These are phyloP conservation scores for Leuciscus idus DNA, from an alignment of 2,113 vertebrate genomes.

Conservation along the genomic window DNA sequence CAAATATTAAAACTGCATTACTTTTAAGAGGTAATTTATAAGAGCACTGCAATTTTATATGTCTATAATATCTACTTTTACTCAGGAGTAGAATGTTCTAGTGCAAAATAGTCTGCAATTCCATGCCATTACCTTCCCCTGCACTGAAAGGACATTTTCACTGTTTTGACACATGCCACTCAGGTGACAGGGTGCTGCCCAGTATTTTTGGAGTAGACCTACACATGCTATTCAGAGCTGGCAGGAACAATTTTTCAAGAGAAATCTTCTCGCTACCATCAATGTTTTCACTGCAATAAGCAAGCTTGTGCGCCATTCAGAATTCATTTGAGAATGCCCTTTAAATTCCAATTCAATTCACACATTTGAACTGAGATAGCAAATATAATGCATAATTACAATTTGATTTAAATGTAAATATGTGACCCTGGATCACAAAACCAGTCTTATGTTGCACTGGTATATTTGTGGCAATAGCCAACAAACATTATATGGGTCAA, in stretches of 20 bases:
- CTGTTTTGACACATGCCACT: slow-evolving; percentile 57
- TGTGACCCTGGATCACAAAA: too few relatives aligned
- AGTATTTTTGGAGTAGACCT: slow-evolving; percentile 37
- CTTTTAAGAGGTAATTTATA: slow-evolving; percentile 5
- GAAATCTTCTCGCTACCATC: neutral
- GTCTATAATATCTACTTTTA: slow-evolving; percentile 17
- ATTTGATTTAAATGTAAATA: neutral
- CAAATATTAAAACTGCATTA: slow-evolving; percentile 4
- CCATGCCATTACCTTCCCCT: slow-evolving; percentile 49
- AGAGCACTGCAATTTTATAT: slow-evolving; percentile 1
- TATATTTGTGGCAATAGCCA: too few relatives aligned
- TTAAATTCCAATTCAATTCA: neutral
- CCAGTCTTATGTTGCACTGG: too few relatives aligned
- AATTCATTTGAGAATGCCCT: neutral
- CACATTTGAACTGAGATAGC: neutral
- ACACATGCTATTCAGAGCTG: slow-evolving; percentile 45
- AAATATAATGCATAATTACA: neutral
- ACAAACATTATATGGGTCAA: too few relatives aligned
- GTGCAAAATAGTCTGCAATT: slow-evolving; percentile 45
- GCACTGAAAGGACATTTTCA: slow-evolving; percentile 7
- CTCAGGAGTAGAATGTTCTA: slow-evolving; percentile 25
- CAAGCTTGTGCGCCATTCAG: neutral
- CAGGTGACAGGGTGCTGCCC: slow-evolving; percentile 38
- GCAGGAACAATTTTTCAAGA: slow-evolving; percentile 37
- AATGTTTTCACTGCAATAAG: neutral